Evolutionary conservation across 2,888 invertebrate species (phyloP).

Genomic region (Melinaea menophilus): DNA sequence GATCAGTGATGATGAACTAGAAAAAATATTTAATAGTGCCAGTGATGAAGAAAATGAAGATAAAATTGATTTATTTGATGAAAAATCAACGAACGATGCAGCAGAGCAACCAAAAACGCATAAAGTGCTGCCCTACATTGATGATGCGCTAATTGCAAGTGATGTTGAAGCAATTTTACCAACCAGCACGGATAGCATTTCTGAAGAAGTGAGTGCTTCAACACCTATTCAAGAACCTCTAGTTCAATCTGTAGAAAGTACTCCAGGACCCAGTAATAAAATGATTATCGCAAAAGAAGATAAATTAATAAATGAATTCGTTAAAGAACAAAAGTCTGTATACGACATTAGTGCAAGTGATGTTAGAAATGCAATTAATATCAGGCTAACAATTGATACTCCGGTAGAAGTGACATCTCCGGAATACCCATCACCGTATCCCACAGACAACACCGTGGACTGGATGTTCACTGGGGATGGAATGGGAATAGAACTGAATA

Average conservation of each 20-base stretch:
- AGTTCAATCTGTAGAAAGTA: constrained; percentile 9
- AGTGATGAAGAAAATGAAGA: constrained; percentile 20
- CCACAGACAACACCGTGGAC: constrained; percentile 51
- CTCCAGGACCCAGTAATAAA: constrained; percentile 31
- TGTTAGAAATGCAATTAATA: constrained; percentile 14
- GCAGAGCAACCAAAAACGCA: constrained; percentile 17
- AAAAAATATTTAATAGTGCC: constrained; percentile 26
- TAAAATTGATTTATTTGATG: constrained; percentile 10
- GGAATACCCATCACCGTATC: constrained; percentile 52
- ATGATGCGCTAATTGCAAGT: constrained; percentile 46
- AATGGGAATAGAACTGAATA: constrained; percentile 63
- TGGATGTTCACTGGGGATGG: constrained; percentile 64
- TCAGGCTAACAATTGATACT: constrained; percentile 43
- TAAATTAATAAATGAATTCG: constrained; percentile 46
- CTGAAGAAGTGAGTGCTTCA: too few species aligned
- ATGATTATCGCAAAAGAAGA: constrained; percentile 43
- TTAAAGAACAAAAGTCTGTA: constrained; percentile 5
- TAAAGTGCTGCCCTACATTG: constrained; percentile 36
- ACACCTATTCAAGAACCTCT: too few species aligned
- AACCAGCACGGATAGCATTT: constrained; percentile 17
- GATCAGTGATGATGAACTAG: constrained; percentile 30
- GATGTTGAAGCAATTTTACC: constrained; percentile 24
- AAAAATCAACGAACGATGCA: constrained; percentile 20
- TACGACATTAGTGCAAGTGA: constrained; percentile 13
- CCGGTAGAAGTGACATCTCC: constrained; percentile 52